These are phyloP conservation scores for Ochropleura leucogaster DNA, from an alignment of 2,888 invertebrate genomes.

Conservation along the genomic window DNA sequence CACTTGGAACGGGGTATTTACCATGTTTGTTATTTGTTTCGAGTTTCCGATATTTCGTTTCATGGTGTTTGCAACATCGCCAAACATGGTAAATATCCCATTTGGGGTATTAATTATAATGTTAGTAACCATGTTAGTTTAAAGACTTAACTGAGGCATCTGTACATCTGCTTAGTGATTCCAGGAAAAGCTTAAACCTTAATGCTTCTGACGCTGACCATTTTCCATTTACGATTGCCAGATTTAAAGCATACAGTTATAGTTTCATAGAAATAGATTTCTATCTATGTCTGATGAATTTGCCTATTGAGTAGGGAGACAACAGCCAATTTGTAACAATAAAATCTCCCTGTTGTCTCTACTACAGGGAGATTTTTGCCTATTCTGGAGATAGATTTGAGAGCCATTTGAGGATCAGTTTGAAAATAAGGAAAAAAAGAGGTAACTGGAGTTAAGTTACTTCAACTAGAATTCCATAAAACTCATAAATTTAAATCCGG, in stretches of 20 bases:
- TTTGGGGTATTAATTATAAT: too few species aligned
- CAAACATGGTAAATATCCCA: too few species aligned
- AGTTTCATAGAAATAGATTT: background rate
- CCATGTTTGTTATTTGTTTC: too few species aligned
- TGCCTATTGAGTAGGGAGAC: background rate
- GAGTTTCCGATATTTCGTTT: too few species aligned
- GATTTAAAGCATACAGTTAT: background rate
- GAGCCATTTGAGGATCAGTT: too few species aligned
- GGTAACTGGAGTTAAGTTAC: background rate
- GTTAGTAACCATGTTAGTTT: too few species aligned
- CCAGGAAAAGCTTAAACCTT: background rate
- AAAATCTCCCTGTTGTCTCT: background rate
- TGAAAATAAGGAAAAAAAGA: background rate
- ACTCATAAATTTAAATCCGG: background rate
- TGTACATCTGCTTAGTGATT: background rate
- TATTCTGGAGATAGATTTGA: background rate
- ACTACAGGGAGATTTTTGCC: background rate
- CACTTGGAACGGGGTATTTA: too few species aligned
- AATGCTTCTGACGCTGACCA: background rate
- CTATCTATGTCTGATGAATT: background rate
- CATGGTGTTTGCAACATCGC: too few species aligned
- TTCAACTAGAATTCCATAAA: background rate
- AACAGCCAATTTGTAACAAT: too few species aligned
- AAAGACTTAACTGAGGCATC: background rate
- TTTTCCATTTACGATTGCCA: background rate